Percentiles rank a stretch among this genome's conserved stretches.
Conservation (phyloP, 2,113 vertebrate species). For the Thunnus maccoyii region DNA sequence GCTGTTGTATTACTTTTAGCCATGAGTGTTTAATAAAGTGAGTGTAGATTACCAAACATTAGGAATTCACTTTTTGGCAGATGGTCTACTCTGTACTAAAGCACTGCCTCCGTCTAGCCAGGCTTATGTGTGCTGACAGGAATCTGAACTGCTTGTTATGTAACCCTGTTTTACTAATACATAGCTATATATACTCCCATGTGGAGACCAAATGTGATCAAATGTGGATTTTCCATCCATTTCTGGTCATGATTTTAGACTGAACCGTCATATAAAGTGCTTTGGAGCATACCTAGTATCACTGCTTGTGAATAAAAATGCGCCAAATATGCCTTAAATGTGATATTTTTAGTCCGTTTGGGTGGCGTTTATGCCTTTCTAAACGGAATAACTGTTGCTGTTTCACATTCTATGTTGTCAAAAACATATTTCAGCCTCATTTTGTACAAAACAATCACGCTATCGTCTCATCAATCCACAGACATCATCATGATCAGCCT, state of each 20-base stretch:
- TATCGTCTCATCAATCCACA: slow-evolving; percentile 24
- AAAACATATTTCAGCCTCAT: background rate
- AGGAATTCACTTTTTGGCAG: slow-evolving; percentile 41
- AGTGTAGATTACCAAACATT: slow-evolving; percentile 7
- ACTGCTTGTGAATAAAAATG: background rate
- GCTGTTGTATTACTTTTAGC: background rate
- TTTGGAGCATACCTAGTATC: background rate
- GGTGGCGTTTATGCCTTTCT: background rate
- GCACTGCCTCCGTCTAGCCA: slow-evolving; percentile 7
- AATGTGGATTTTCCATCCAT: background rate
- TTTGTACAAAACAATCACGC: background rate
- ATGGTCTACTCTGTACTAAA: slow-evolving; percentile 11
- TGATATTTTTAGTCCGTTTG: background rate
- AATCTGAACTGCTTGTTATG: slow-evolving; percentile 63
- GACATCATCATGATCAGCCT: slow-evolving; percentile 22
- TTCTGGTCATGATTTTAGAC: background rate
- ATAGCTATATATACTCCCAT: slow-evolving; percentile 5
- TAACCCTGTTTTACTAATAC: slow-evolving; percentile 48
- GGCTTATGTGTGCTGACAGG: slow-evolving; percentile 39
- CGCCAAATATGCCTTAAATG: background rate
- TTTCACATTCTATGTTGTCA: background rate
- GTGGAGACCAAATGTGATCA: background rate
- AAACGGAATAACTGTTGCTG: background rate
- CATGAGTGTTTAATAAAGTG: background rate
- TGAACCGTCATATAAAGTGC: slow-evolving; percentile 1